These are phyloP conservation scores for Hippocampus kuda DNA, from an alignment of 2,797 vertebrate species.

Conservation along the genomic window DNA sequence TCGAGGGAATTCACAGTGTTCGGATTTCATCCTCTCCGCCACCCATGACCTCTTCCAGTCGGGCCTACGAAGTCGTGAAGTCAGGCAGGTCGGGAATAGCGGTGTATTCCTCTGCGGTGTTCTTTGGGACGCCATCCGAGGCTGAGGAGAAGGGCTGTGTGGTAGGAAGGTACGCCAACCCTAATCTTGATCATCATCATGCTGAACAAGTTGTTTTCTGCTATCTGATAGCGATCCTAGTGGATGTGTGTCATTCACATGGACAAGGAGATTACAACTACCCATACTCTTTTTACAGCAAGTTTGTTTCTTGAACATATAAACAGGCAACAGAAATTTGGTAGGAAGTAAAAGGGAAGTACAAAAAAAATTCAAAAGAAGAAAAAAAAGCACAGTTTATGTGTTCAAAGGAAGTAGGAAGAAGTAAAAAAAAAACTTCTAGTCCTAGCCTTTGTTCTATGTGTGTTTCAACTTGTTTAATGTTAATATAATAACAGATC, in stretches of 20 bases:
- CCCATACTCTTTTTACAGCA: background rate
- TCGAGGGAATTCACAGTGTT: conserved; percentile 68
- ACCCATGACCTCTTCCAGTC: conserved; percentile 27
- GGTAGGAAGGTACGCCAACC: conserved; percentile 57
- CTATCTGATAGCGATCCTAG: background rate
- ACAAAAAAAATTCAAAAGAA: too few species aligned
- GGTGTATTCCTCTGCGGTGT: conserved; percentile 61
- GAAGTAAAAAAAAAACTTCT: too few species aligned
- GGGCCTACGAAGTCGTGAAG: conserved; percentile 61
- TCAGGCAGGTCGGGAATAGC: conserved; percentile 54
- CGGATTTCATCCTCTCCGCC: conserved; percentile 62
- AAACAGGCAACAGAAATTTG: too few species aligned
- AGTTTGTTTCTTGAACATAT: too few species aligned
- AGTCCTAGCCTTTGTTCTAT: too few species aligned
- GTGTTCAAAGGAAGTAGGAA: too few species aligned
- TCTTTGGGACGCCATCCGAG: conserved; percentile 47
- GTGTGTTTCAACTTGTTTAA: too few species aligned
- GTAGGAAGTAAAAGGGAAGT: too few species aligned
- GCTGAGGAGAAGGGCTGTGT: conserved; percentile 46
- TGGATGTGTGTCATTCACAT: background rate
- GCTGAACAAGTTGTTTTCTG: background rate
- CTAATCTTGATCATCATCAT: background rate
- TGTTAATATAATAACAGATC: too few species aligned
- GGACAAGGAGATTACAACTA: background rate
- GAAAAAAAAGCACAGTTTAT: too few species aligned